Base-by-base conservation (phyloP, 1,140 invertebrate species). In the Asobara japonica region DNA sequence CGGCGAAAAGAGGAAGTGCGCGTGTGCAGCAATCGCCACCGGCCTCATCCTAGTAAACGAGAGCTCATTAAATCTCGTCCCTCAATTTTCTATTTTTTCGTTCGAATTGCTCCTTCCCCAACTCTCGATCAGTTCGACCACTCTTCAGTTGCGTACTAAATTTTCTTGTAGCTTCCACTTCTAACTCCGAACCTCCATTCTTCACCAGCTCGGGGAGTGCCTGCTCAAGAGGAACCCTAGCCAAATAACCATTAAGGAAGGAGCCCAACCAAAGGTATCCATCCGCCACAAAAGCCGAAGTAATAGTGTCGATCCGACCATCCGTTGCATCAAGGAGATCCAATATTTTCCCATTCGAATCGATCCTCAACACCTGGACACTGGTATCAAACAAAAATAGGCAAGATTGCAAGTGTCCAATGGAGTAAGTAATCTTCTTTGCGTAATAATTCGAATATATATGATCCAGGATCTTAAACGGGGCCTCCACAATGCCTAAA, bases 161-260 rank as follows among this genome's bases (percentile, higher is more conserved):
- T 73, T 67, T 13, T 38, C 36, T 65, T 31, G 8, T 60, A 7
- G 48, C 27, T 56, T 68, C n/a, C n/a, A n/a, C n/a, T n/a, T n/a
- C n/a, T n/a, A n/a, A 33, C 65, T 71, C 20, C 16, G 0, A 38
- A 30, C 13, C 25, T 61, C 72, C n/a, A 75, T 74, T 41, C 36
- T 60, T 36, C 2, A n/a, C n/a, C n/a, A 66, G 16, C 1, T 82
- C 73, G 72, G 89, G 85, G 38, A 90, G 81, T 78, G 88, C 78
- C 77, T 90, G 80, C 66, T 89, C 81, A 10, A 92, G 82, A 36
- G 90, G 88, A 22, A 92, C 87, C 75, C 90, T 89, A 4, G 87
- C 91, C 48, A 96, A 82, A 77, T 89, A 93, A 25, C 91, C 83
- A 78, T 91, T 90, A 73, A 89, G 90, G 7, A 93, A 93, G n/a